phyloP scores from a whole-genome alignment of 2,797 vertebrate genomes.

The Semotilus atromaculatus region DNA sequence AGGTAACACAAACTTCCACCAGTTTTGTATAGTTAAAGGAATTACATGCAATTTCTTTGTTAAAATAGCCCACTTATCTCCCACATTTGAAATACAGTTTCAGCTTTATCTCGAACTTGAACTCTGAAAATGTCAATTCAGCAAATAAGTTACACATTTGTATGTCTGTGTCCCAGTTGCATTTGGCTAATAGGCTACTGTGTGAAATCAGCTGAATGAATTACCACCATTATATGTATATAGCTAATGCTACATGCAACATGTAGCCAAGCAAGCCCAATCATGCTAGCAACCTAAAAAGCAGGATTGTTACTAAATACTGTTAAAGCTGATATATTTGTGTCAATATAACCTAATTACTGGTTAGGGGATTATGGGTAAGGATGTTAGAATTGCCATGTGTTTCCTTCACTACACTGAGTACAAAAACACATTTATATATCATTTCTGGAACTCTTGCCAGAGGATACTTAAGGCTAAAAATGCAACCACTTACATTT shows the following conservation, averaged over 20 bases:
- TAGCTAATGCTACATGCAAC: neutral
- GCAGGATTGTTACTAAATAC: neutral
- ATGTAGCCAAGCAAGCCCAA: neutral
- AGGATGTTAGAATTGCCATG: neutral
- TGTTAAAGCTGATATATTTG: neutral
- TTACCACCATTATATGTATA: neutral
- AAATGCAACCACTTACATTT: neutral
- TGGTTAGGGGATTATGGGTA: neutral
- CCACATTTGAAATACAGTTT: neutral
- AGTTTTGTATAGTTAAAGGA: neutral
- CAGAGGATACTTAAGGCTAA: neutral
- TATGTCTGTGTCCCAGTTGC: neutral
- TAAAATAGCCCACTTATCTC: neutral
- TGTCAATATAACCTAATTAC: neutral
- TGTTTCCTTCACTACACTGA: neutral
- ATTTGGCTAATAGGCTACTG: neutral
- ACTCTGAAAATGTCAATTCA: constrained; percentile 3
- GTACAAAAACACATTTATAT: neutral
- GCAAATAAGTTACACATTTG: neutral
- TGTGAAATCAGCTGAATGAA: neutral
- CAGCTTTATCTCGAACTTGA: constrained; percentile 12
- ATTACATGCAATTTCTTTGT: neutral
- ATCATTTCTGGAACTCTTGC: neutral
- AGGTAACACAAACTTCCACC: neutral
- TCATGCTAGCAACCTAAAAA: neutral